Evolutionary conservation across 1,140 invertebrate genomes (phyloP).

Genomic region (Zaprionus davidi): DNA sequence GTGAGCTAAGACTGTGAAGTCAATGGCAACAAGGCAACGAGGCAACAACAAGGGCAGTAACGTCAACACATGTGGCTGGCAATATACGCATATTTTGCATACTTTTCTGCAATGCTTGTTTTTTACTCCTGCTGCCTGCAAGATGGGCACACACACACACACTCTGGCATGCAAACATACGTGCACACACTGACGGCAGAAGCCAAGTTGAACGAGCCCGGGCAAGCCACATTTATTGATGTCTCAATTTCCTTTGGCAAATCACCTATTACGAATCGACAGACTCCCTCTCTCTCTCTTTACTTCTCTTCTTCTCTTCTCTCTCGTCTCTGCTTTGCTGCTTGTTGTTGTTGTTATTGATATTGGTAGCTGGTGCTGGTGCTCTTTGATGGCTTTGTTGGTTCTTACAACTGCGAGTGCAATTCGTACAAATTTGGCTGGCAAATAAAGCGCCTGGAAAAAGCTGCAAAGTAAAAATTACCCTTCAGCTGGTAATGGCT

Average conservation of each 20-base stretch:
- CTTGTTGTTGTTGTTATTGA: slow-evolving; percentile 24
- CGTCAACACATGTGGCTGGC: slow-evolving; percentile 13
- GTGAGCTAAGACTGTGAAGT: slow-evolving; percentile 35
- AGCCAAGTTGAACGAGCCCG: slow-evolving; percentile 46
- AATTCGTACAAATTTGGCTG: slow-evolving; percentile 82
- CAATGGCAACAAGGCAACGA: slow-evolving; percentile 20
- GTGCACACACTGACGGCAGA: background rate
- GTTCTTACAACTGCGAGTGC: slow-evolving; percentile 71
- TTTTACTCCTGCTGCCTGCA: background rate
- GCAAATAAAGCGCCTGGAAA: slow-evolving; percentile 72
- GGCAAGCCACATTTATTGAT: slow-evolving; percentile 80
- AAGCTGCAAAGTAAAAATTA: slow-evolving; percentile 80
- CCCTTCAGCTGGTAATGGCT: slow-evolving; percentile 78
- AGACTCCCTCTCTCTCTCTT: slow-evolving; percentile 18
- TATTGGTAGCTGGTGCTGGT: slow-evolving; percentile 30
- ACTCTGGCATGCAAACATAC: background rate
- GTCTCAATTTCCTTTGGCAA: slow-evolving; percentile 81
- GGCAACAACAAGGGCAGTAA: slow-evolving; percentile 5
- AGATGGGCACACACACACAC: too few species aligned
- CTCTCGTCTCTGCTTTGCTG: background rate
- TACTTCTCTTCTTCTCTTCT: background rate
- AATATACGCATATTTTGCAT: slow-evolving; percentile 58
- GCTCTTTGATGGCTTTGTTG: slow-evolving; percentile 65
- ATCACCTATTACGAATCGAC: slow-evolving; percentile 83
- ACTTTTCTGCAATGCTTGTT: slow-evolving; percentile 1